Evolutionary conservation across 1,140 invertebrate species (phyloP).

Genomic region (Hylyphantes graminicola): DNA sequence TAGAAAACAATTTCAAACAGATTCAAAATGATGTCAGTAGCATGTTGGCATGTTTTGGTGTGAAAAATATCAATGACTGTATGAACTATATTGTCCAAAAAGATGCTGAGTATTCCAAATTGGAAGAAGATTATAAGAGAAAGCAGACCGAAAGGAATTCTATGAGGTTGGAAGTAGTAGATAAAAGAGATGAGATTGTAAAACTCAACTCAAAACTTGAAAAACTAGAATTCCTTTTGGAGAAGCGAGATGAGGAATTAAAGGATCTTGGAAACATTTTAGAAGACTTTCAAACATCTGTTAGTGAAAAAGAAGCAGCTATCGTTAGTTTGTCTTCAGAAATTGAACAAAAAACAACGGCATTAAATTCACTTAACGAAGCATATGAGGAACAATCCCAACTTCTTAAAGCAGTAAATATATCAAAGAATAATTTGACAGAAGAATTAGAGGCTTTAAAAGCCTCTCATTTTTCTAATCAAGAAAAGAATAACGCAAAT

Average conservation of each 20-base stretch:
- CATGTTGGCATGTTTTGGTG: not conserved
- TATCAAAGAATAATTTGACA: not conserved
- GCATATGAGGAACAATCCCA: not conserved
- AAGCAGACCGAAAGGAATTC: constrained; percentile 5
- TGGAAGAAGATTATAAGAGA: constrained; percentile 21
- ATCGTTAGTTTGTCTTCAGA: not conserved
- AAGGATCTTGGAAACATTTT: not conserved
- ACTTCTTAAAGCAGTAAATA: not conserved
- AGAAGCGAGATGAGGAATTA: constrained; percentile 25
- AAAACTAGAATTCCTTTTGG: constrained; percentile 9
- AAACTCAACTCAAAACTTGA: not conserved
- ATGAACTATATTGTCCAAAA: not conserved
- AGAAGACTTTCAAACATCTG: constrained; percentile 13
- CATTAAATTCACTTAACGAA: not conserved
- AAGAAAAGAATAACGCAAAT: constrained; percentile 19
- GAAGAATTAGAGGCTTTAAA: constrained; percentile 5
- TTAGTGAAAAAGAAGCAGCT: constrained; percentile 26
- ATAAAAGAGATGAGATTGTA: constrained; percentile 10
- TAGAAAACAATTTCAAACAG: constrained; percentile 3
- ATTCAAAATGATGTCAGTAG: constrained; percentile 8
- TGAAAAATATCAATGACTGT: constrained; percentile 17
- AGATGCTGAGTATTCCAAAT: constrained; percentile 1
- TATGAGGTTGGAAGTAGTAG: not conserved
- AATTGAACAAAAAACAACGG: not conserved
- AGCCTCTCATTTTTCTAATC: not conserved